Percentiles rank a stretch among this genome's conserved stretches.
Conservation (phyloP, 2,888 invertebrate genomes). For the Apotomis capreana region DNA sequence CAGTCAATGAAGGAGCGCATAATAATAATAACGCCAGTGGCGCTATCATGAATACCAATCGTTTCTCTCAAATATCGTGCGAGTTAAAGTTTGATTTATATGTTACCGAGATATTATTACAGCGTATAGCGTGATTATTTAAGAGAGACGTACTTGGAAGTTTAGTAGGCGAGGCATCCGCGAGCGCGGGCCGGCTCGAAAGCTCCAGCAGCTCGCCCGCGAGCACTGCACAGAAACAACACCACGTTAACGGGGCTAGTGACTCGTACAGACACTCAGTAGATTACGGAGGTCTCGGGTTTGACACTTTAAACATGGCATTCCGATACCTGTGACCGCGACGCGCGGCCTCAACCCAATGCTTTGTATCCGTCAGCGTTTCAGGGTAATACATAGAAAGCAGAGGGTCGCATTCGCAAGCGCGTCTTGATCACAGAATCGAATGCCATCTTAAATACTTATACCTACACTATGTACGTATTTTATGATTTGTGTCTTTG, state of each 20-base stretch:
- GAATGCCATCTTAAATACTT: no score
- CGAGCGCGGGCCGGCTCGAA: constrained; percentile 79
- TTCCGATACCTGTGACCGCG: no score
- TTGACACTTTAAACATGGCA: not conserved
- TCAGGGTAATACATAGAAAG: no score
- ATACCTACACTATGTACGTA: no score
- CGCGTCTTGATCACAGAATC: no score
- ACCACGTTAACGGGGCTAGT: constrained; percentile 57
- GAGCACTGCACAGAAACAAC: constrained; percentile 81
- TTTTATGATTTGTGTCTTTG: no score
- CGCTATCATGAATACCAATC: no score
- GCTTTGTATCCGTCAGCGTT: no score
- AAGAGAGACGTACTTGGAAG: constrained; percentile 83
- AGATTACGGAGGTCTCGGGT: not conserved
- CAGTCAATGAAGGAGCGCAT: no score
- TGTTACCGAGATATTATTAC: constrained; percentile 68
- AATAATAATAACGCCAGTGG: no score
- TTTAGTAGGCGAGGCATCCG: constrained; percentile 84
- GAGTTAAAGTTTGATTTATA: constrained; percentile 37
- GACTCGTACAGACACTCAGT: not conserved
- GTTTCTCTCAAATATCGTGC: not conserved
- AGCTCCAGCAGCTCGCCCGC: constrained; percentile 74
- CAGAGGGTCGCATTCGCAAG: no score
- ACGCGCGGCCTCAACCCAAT: no score
- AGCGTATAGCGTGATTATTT: constrained; percentile 56